Evolutionary conservation across 2,113 vertebrate species (phyloP).

Genomic region (Xenopus laevis): DNA sequence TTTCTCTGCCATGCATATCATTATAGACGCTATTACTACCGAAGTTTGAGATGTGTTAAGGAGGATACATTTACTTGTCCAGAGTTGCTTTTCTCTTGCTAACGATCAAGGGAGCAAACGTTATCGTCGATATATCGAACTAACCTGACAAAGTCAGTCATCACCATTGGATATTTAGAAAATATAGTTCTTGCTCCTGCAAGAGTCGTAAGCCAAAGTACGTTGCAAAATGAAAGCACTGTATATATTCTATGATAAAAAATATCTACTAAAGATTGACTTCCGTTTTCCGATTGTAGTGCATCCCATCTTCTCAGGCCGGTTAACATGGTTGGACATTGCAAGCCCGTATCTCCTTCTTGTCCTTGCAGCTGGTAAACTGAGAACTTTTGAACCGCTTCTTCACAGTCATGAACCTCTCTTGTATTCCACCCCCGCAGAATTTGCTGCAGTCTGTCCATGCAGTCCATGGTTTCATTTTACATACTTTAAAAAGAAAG

Average conservation of each 20-base stretch:
- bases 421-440: conserved; percentile 93
- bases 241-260: conserved; percentile 58
- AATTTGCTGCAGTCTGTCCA: conserved; percentile 93
- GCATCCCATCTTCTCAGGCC: conserved; percentile 55
- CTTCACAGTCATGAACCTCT: conserved; percentile 93
- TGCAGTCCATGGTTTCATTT: conserved; percentile 90
- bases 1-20: conserved; percentile 23
- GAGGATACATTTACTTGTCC: conserved; percentile 24
- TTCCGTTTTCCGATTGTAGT: conserved; percentile 61
- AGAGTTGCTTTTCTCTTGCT: conserved; percentile 8
- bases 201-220: conserved; percentile 66
- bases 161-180: conserved; percentile 59
- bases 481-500: conserved; percentile 72
- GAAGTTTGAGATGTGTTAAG: background rate
- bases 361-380: conserved; percentile 94
- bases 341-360: conserved; percentile 95
- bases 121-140: conserved; percentile 11
- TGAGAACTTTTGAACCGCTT: conserved; percentile 88
- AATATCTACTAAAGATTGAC: conserved; percentile 67
- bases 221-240: conserved; percentile 68
- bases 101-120: conserved; percentile 1
- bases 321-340: conserved; percentile 93
- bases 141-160: conserved; percentile 43
- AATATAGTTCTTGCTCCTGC: conserved; percentile 64
- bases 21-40: background rate